Evolutionary conservation across 2,888 invertebrate species (phyloP).

Genomic region (Panorpa germanica): DNA sequence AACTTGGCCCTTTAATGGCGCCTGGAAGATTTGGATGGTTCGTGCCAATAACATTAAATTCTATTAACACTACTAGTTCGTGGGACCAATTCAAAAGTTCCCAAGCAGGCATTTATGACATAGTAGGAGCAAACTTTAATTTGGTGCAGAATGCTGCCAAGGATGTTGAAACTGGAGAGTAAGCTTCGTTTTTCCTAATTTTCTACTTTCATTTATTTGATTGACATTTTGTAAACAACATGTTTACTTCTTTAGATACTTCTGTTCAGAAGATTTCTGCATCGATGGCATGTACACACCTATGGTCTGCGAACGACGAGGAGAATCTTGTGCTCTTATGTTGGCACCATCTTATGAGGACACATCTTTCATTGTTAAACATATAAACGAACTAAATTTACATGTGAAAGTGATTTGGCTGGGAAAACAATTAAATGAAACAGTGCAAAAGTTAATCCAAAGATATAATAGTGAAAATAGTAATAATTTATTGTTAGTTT

Average conservation of each 20-base stretch:
- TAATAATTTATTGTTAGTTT: slow-evolving; percentile 31
- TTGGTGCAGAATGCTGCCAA: slow-evolving; percentile 19
- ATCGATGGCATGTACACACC: slow-evolving; percentile 37
- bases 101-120: slow-evolving; percentile 28
- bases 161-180: slow-evolving; percentile 16
- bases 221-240: too few species aligned
- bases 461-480: slow-evolving; percentile 16
- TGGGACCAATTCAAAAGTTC: slow-evolving; percentile 42
- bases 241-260: slow-evolving; percentile 20
- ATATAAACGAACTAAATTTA: slow-evolving; percentile 37
- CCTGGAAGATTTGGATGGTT: slow-evolving; percentile 47
- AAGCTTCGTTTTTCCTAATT: slow-evolving; percentile 10
- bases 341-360: slow-evolving; percentile 28
- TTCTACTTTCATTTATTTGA: too few species aligned
- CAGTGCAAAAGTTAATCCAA: slow-evolving; percentile 21
- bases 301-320: too few species aligned
- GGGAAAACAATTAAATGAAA: slow-evolving; percentile 31
- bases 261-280: slow-evolving; percentile 29
- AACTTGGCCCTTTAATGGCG: slow-evolving; percentile 30
- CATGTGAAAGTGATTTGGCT: slow-evolving; percentile 51
- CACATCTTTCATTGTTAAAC: slow-evolving; percentile 33
- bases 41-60: slow-evolving; percentile 27
- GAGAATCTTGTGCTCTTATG: slow-evolving; percentile 25
- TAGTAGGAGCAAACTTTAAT: slow-evolving; percentile 19
- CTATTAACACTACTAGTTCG: slow-evolving; percentile 22